These are phyloP conservation scores for Lumbricus terrestris DNA, from an alignment of 2,888 invertebrate species.

Conservation along the genomic window DNA sequence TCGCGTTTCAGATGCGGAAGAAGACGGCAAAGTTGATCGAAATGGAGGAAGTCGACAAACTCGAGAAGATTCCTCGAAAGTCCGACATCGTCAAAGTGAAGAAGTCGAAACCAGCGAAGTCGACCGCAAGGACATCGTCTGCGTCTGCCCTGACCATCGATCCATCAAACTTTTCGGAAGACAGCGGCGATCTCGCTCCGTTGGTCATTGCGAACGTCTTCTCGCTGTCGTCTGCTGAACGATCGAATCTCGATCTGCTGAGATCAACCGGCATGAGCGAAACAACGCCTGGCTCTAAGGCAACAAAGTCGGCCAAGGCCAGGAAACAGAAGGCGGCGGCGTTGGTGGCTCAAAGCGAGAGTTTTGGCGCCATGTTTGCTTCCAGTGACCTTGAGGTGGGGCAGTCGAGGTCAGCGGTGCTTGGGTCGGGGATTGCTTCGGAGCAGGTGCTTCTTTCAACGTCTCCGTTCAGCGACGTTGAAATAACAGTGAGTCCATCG, in stretches of 20 bases:
- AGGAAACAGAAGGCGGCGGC: not conserved
- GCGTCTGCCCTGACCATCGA: not conserved
- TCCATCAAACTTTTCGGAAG: not conserved
- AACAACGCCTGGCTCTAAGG: not conserved
- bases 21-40: conserved; percentile 92
- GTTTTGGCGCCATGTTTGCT: not conserved
- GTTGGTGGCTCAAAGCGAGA: not conserved
- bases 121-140: not conserved
- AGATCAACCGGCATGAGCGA: too few species aligned
- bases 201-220: conserved; percentile 11
- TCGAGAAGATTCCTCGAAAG: conserved; percentile 42
- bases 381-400: not conserved
- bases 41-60: conserved; percentile 71
- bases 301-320: not conserved
- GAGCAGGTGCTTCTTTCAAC: not conserved
- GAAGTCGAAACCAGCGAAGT: conserved; percentile 70
- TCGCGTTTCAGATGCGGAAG: conserved; percentile 70
- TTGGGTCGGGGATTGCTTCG: not conserved
- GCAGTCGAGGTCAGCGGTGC: not conserved
- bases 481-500: not conserved
- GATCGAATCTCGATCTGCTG: not conserved
- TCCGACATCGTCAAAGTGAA: conserved; percentile 34
- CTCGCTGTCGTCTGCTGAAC: not conserved
- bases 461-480: not conserved
- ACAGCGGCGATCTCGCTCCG: not conserved